phyloP scores from a whole-genome alignment of 37 sponge, comb jelly and placozoan genomes.

The Amphimedon queenslandica region DNA sequence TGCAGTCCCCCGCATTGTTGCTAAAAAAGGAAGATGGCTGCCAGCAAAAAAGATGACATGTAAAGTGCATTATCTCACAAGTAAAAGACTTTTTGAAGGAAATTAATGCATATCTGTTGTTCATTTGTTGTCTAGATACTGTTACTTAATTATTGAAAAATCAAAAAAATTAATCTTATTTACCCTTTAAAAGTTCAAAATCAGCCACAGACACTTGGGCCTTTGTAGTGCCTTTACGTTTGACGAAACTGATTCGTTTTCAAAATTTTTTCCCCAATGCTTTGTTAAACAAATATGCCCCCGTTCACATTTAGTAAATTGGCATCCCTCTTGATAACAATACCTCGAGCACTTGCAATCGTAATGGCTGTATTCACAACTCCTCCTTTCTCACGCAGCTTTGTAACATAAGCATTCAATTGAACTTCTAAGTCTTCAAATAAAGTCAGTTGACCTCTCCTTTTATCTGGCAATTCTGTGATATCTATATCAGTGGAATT shows the following conservation, averaged over 20 bases:
- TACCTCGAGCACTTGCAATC: slow-evolving; percentile 9
- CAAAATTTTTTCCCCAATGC: slow-evolving; percentile 11
- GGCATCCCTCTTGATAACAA: slow-evolving; percentile 4
- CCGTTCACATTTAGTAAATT: neutral
- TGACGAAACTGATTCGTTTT: slow-evolving; percentile 21
- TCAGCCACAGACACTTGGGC: slow-evolving; percentile 41
- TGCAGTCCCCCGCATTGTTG: too few relatives aligned
- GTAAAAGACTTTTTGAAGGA: too few relatives aligned
- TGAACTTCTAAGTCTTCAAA: neutral
- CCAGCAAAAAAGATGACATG: too few relatives aligned
- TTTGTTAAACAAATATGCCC: slow-evolving; percentile 10
- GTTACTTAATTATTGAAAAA: too few relatives aligned
- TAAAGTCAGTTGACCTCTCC: neutral
- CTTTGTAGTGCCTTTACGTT: slow-evolving; percentile 15
- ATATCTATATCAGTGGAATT: neutral
- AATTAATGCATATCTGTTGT: too few relatives aligned
- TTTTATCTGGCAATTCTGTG: neutral
- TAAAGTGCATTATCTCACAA: too few relatives aligned
- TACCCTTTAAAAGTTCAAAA: slow-evolving; percentile 23
- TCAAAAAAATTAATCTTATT: too few relatives aligned
- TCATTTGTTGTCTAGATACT: too few relatives aligned
- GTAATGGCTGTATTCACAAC: slow-evolving; percentile 15
- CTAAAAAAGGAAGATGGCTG: too few relatives aligned
- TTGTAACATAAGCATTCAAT: neutral
- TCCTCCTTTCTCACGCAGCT: neutral